Evolutionary conservation across 1,140 invertebrate genomes (phyloP).

Genomic region (Drosophila kepulauana): DNA sequence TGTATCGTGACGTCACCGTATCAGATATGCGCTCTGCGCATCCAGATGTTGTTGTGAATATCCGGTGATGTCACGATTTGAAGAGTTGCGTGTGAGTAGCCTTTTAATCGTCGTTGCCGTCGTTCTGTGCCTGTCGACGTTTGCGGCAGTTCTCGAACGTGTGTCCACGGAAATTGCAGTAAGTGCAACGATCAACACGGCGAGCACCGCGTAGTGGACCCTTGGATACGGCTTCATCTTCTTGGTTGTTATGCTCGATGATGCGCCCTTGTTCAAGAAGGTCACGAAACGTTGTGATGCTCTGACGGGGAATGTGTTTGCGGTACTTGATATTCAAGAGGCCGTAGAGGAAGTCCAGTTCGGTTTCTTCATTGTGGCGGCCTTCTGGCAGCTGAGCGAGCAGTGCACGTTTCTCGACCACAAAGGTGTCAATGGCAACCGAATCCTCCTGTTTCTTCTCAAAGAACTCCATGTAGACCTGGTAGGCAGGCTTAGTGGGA

Average conservation of each 20-base stretch:
- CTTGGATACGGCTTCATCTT: conserved; percentile 35
- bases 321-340: conserved; percentile 78
- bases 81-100: not conserved
- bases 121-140: conserved; percentile 26
- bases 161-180: conserved; percentile 71
- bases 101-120: conserved; percentile 33
- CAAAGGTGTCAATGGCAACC: conserved; percentile 74
- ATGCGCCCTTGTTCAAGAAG: conserved; percentile 77
- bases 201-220: conserved; percentile 49
- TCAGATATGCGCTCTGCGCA: conserved; percentile 29
- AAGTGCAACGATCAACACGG: conserved; percentile 63
- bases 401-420: conserved; percentile 76
- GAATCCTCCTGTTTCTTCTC: conserved; percentile 67
- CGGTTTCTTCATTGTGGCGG: conserved; percentile 77
- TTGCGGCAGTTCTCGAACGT: conserved; percentile 68
- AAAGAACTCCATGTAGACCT: conserved; percentile 80
- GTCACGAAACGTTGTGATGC: conserved; percentile 65
- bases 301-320: conserved; percentile 69
- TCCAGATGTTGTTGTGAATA: conserved; percentile 7
- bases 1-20: conserved; percentile 12
- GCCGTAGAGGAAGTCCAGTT: conserved; percentile 81
- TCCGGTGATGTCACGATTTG: conserved; percentile 32
- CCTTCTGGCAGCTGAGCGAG: conserved; percentile 76
- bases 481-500: conserved; percentile 74
- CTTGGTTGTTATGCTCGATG: conserved; percentile 74